phyloP scores from a whole-genome alignment of 2,113 vertebrate species.

The Atrichornis clamosus region DNA sequence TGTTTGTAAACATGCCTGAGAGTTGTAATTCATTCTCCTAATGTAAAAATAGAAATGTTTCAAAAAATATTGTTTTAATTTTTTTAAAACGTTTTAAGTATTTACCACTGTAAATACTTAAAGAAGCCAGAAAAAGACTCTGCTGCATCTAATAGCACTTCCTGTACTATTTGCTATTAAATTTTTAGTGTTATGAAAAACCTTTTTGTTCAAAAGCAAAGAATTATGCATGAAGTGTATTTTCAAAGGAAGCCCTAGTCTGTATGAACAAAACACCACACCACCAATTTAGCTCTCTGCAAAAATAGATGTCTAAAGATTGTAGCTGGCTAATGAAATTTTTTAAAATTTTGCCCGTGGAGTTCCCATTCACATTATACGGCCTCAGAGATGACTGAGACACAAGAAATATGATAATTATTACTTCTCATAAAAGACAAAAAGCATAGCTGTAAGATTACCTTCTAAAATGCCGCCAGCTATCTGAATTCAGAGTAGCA shows the following conservation, averaged over 20 bases:
- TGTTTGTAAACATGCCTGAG: not conserved
- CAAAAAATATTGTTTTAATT: not conserved
- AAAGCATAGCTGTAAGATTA: slow-evolving; percentile 6
- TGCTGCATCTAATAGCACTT: not conserved
- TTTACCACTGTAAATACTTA: not conserved
- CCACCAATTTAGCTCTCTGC: not conserved
- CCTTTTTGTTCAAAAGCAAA: not conserved
- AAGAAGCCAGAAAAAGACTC: not conserved
- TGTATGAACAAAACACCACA: not conserved
- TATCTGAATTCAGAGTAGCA: not conserved
- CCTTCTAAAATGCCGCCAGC: slow-evolving; percentile 14
- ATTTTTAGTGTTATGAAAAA: not conserved
- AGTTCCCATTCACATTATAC: not conserved
- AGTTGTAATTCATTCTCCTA: not conserved
- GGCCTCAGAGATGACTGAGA: not conserved
- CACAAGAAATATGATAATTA: slow-evolving; percentile 6
- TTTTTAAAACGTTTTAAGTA: not conserved
- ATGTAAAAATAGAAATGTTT: not conserved
- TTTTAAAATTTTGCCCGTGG: not conserved
- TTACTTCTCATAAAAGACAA: slow-evolving; percentile 7
- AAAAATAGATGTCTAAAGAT: not conserved
- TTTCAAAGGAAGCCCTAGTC: not conserved
- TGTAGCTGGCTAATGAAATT: not conserved
- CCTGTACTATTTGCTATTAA: not conserved
- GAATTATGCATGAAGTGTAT: not conserved